Evolutionary conservation across 30 jellyfish, hydroid and myxozoan species (phyloP), one percentile per base, ranked within the genome.

Genomic region (Hydra vulgaris): DNA sequence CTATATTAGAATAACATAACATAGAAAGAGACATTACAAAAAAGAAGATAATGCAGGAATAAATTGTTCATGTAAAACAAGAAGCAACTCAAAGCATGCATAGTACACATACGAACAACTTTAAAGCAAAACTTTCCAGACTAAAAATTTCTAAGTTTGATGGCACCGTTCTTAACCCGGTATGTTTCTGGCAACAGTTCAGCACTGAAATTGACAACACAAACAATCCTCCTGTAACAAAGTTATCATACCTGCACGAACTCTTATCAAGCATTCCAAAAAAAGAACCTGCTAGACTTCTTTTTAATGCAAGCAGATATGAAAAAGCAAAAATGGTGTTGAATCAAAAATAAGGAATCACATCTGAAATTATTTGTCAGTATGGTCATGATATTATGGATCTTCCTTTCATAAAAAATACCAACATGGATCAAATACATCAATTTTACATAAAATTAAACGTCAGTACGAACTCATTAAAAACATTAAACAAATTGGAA

Each of bases 201-300:
- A 84, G 73, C 79, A 94, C 80, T 21, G 88, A 87, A 77, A 82
- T 82, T 25, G 95, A 87, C 76, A 88, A 79, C 76, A 20, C 23
- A 8, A 26, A 23, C 0, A 7, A 76, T 53, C 74, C 81, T 12
- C 70, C 27, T 24, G 74, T 70, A 23, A 78, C 78, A 53, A 15
- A 26, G 25, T 77, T 73, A 25, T 81, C 84, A 20, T 78, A 40
- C 79, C 70, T 84, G 22, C 70, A 40, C 27, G 94, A 84, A 53
- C 79, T 84, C 12, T 20, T 84, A 25, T 8, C 66, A 56, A 73
- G 92, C 81, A 61, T 68, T 26, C 87, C 72, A 17, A 54, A 80
- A 53, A 7, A 25, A 53, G 78, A 56, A 17, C 67, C 69, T 8
- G 61, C 12, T 40, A 12, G 61, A 78, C 61, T 40, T 40, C 61